phyloP scores from a whole-genome alignment of 1,140 invertebrate species.

The Hyphantria cunea region DNA sequence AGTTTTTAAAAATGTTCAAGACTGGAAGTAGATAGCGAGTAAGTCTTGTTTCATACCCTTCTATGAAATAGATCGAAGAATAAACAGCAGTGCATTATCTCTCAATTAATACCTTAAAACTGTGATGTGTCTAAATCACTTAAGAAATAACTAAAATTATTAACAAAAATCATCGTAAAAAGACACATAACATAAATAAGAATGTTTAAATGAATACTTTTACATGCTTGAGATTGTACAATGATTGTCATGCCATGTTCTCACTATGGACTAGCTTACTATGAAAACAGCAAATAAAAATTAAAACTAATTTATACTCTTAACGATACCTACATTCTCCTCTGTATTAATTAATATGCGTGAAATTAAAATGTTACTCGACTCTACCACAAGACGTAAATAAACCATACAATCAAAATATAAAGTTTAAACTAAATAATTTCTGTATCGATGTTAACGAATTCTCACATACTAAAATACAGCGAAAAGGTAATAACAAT shows the following conservation, averaged over 20 bases:
- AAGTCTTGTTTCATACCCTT: background rate
- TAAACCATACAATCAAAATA: too few relatives aligned
- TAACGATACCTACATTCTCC: constrained; percentile 12
- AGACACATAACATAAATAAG: constrained; percentile 5
- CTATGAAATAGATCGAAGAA: constrained; percentile 2
- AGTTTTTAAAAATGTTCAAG: too few relatives aligned
- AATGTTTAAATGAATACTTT: constrained; percentile 8
- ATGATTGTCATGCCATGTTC: constrained; percentile 37
- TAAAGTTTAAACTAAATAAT: too few relatives aligned
- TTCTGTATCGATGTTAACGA: too few relatives aligned
- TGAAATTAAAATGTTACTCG: background rate
- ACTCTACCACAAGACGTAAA: too few relatives aligned
- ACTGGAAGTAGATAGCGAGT: too few relatives aligned
- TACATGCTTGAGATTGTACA: constrained; percentile 35
- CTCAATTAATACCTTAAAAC: constrained; percentile 5
- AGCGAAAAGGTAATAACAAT: constrained; percentile 24
- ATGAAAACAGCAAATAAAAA: constrained; percentile 51
- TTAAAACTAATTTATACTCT: constrained; percentile 35
- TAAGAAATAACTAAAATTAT: constrained; percentile 1
- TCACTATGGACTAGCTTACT: constrained; percentile 33
- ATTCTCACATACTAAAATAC: constrained; percentile 6
- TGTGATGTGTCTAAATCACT: constrained; percentile 11
- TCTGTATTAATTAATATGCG: constrained; percentile 11
- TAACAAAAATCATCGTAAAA: constrained; percentile 18
- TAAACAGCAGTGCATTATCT: constrained; percentile 12